Conservation (phyloP, 2,797 vertebrate species). For the Spinibarbus caldwelli region DNA sequence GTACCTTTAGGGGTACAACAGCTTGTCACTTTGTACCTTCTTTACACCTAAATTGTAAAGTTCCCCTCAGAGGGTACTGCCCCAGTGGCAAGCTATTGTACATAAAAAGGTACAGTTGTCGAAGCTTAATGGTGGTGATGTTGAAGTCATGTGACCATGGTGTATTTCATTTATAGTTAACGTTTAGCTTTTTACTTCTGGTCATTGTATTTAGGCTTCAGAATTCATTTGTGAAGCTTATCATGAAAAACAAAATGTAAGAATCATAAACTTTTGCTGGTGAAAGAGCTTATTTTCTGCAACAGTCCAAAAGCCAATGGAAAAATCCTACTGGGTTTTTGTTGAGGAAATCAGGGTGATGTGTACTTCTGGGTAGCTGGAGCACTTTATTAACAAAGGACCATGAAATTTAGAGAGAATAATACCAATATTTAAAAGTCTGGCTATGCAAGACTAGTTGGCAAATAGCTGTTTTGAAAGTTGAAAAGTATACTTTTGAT, state of each 20-base stretch:
- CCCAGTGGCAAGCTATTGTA: too few relatives aligned
- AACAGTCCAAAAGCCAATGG: not conserved
- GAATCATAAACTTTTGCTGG: not conserved
- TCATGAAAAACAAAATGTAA: too few relatives aligned
- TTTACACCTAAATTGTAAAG: too few relatives aligned
- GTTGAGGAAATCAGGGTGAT: not conserved
- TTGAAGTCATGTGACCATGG: not conserved
- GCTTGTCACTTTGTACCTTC: too few relatives aligned
- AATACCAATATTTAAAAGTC: not conserved
- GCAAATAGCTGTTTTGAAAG: not conserved
- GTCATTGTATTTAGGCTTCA: not conserved
- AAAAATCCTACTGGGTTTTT: not conserved
- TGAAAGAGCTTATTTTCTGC: not conserved
- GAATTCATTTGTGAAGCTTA: not conserved
- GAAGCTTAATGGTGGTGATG: too few relatives aligned
- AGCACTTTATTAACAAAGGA: too few relatives aligned
- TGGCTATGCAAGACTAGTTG: not conserved
- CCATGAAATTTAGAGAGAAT: not conserved
- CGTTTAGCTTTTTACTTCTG: not conserved
- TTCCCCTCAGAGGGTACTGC: too few relatives aligned
- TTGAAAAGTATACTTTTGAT: not conserved
- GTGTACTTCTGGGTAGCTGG: not conserved
- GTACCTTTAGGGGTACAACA: too few relatives aligned
- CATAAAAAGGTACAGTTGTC: too few relatives aligned
- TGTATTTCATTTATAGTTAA: not conserved